Evolutionary conservation across 2,888 invertebrate genomes (phyloP).

Genomic region (Lymantria dispar): DNA sequence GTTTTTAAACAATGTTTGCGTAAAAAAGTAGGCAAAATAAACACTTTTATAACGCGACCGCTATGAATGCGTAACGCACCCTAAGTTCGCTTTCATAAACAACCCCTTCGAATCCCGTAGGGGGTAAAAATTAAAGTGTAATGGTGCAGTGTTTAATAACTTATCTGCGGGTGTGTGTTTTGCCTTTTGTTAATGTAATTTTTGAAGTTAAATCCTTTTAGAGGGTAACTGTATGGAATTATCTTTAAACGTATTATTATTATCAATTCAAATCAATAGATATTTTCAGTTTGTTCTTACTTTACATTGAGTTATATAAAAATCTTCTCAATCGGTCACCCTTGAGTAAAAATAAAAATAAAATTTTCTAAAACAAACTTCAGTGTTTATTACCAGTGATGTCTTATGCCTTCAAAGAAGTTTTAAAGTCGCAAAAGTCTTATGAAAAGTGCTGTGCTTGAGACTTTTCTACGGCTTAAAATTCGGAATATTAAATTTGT

Average conservation of each 20-base stretch:
- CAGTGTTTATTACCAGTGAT: too few relatives aligned
- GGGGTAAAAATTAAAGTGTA: constrained; percentile 77
- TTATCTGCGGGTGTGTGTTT: constrained; percentile 75
- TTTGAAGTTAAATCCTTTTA: constrained; percentile 60
- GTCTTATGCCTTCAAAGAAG: too few relatives aligned
- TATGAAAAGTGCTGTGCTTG: too few relatives aligned
- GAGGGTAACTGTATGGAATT: constrained; percentile 12
- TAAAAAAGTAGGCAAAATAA: constrained; percentile 42
- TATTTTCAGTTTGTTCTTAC: too few relatives aligned
- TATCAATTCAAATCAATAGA: not conserved
- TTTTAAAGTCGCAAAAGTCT: too few relatives aligned
- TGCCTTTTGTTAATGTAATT: constrained; percentile 75
- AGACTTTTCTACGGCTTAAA: too few relatives aligned
- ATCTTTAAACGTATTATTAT: constrained; percentile 11
- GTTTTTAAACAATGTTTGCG: constrained; percentile 32
- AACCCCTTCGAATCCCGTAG: constrained; percentile 68
- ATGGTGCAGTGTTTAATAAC: constrained; percentile 79
- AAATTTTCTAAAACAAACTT: too few relatives aligned
- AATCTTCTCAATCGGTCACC: too few relatives aligned
- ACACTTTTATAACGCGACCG: constrained; percentile 46
- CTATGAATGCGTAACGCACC: constrained; percentile 72
- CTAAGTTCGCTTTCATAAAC: constrained; percentile 65
- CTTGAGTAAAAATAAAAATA: too few relatives aligned
- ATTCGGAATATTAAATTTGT: too few relatives aligned
- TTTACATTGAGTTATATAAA: too few relatives aligned